These are phyloP conservation scores for Nerophis lumbriciformis DNA, from an alignment of 2,113 vertebrate genomes.

Conservation along the genomic window DNA sequence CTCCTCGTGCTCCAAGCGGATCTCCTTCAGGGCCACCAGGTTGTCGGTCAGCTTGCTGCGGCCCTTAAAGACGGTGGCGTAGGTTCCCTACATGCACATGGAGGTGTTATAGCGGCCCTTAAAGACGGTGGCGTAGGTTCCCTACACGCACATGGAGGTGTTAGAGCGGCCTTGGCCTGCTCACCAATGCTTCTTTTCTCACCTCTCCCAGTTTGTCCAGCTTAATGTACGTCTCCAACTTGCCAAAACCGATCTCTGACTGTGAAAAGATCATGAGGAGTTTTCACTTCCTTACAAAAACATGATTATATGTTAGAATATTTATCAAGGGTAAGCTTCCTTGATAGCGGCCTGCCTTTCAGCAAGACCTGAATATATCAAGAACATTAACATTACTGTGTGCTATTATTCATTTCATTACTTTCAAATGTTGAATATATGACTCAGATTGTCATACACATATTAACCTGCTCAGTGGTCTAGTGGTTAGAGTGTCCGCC, in stretches of 20 bases:
- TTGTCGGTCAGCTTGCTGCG: slow-evolving; percentile 98
- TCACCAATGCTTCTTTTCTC: slow-evolving; percentile 5
- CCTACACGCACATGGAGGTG: slow-evolving; percentile 73
- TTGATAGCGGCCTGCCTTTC: too few relatives aligned
- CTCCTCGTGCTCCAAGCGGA: slow-evolving; percentile 94
- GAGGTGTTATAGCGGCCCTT: slow-evolving; percentile 76
- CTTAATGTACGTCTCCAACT: slow-evolving; percentile 75
- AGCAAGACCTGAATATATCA: too few relatives aligned
- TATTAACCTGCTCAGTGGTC: too few relatives aligned
- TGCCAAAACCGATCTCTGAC: slow-evolving; percentile 76
- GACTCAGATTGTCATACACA: too few relatives aligned
- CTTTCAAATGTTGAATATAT: too few relatives aligned
- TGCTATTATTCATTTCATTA: too few relatives aligned
- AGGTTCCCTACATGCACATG: slow-evolving; percentile 80
- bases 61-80: slow-evolving; percentile 97
- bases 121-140: slow-evolving; percentile 97
- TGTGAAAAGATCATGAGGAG: slow-evolving; percentile 12
- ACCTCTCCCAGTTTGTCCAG: slow-evolving; percentile 76
- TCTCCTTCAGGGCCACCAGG: slow-evolving; percentile 97
- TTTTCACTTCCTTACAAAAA: neutral
- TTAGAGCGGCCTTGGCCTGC: slow-evolving; percentile 72
- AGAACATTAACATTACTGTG: too few relatives aligned
- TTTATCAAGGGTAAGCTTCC: neutral
- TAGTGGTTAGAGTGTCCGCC: too few relatives aligned
- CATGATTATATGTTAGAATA: too few relatives aligned